These are phyloP conservation scores for Arenicola marina DNA, from an alignment of 2,888 invertebrate genomes.

Conservation along the genomic window DNA sequence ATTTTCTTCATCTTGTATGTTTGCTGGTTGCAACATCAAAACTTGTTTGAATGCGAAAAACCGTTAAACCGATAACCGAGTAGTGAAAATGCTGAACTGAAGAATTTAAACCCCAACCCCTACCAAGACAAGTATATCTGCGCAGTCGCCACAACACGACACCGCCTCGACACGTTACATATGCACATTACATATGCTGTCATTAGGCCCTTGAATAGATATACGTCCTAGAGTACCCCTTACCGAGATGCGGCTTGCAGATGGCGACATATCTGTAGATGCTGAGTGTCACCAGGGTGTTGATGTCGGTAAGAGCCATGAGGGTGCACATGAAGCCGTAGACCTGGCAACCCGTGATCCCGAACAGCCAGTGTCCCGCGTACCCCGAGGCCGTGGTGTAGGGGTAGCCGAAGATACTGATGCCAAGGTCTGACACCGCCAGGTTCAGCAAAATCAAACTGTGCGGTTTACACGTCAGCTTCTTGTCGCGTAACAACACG, in stretches of 20 bases:
- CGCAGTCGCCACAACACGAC: too few species aligned
- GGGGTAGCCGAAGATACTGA: slow-evolving; percentile 33
- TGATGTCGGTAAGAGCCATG: slow-evolving; percentile 31
- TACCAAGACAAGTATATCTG: too few species aligned
- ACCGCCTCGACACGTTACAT: too few species aligned
- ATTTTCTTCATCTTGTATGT: too few species aligned
- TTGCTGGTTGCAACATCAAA: too few species aligned
- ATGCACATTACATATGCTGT: too few species aligned
- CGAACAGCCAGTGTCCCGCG: slow-evolving; percentile 34
- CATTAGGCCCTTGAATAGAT: too few species aligned
- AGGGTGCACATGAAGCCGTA: slow-evolving; percentile 34
- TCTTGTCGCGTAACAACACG: slow-evolving; percentile 10
- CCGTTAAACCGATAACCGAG: too few species aligned
- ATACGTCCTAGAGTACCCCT: too few species aligned
- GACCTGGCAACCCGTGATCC: slow-evolving; percentile 28
- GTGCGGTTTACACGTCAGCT: slow-evolving; percentile 24
- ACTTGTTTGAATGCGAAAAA: too few species aligned
- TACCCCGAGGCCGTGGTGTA: slow-evolving; percentile 24
- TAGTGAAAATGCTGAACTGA: too few species aligned
- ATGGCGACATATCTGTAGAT: slow-evolving; percentile 36
- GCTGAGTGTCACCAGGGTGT: slow-evolving; percentile 32
- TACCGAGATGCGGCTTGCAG: slow-evolving; percentile 33
- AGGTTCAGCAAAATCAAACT: slow-evolving; percentile 32
- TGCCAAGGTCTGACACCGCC: slow-evolving; percentile 33
- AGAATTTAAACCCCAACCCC: too few species aligned